phyloP scores from a whole-genome alignment of 2,888 invertebrate species.

The Polymixis flavicincta region DNA sequence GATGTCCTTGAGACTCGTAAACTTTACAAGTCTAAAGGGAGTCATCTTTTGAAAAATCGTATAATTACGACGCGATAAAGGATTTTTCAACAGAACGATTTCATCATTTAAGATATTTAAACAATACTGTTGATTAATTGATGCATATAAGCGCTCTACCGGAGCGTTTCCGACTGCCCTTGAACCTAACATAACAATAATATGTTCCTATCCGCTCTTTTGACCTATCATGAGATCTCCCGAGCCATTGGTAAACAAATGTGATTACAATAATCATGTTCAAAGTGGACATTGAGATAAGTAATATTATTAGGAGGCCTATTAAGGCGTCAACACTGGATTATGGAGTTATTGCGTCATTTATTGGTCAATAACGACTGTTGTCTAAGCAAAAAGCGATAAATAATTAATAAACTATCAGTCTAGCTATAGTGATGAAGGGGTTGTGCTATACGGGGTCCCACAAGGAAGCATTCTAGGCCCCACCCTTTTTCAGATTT shows the following conservation, averaged over 20 bases:
- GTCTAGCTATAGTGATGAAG: no score
- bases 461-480: no score
- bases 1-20: conserved; percentile 2
- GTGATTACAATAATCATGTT: conserved; percentile 6
- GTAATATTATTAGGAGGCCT: not conserved
- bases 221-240: not conserved
- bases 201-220: not conserved
- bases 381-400: conserved; percentile 3
- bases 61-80: no score
- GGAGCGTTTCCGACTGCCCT: conserved; percentile 4
- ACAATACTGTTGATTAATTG: not conserved
- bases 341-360: not conserved
- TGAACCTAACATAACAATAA: conserved; percentile 21
- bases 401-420: not conserved
- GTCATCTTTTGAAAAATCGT: no score
- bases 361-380: not conserved
- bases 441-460: no score
- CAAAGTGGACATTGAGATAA: not conserved
- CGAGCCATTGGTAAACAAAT: conserved; percentile 4
- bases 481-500: no score
- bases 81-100: not conserved
- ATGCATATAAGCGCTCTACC: not conserved
- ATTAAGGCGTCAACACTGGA: not conserved
- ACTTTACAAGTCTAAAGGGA: no score
- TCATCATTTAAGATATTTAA: not conserved